Evolutionary conservation across 1,140 invertebrate species (phyloP).

Genomic region (Drosophila micromelanica): DNA sequence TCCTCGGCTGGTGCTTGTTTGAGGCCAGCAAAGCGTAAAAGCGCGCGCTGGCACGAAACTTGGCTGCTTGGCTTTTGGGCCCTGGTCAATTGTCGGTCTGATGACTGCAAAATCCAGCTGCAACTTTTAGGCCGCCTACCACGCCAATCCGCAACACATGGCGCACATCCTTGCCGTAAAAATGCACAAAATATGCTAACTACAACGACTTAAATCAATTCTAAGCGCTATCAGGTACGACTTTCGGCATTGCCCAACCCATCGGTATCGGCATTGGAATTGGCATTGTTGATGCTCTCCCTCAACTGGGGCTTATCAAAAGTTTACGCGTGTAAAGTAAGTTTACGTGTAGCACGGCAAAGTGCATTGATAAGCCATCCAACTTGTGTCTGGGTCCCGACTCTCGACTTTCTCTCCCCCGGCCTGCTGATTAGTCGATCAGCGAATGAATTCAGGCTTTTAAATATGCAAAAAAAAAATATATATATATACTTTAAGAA

Average conservation of each 20-base stretch:
- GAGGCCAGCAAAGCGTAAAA: slow-evolving; percentile 66
- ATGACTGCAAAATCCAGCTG: slow-evolving; percentile 49
- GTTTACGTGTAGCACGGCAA: slow-evolving; percentile 78
- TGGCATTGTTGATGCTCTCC: slow-evolving; percentile 5
- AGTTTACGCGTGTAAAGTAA: slow-evolving; percentile 77
- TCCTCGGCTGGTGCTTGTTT: background rate
- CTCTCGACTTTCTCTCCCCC: slow-evolving; percentile 45
- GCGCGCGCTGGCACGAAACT: slow-evolving; percentile 68
- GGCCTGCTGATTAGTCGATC: slow-evolving; percentile 71
- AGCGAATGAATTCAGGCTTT: slow-evolving; percentile 66
- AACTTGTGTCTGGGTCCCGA: slow-evolving; percentile 4
- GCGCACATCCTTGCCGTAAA: slow-evolving; percentile 49
- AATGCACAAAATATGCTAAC: slow-evolving; percentile 68
- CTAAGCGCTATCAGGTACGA: slow-evolving; percentile 45
- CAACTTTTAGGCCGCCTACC: slow-evolving; percentile 11
- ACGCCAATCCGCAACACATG: slow-evolving; percentile 23
- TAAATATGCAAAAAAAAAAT: slow-evolving; percentile 72
- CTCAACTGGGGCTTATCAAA: slow-evolving; percentile 47
- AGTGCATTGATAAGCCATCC: slow-evolving; percentile 73
- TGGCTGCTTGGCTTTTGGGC: slow-evolving; percentile 32
- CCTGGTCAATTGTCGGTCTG: slow-evolving; percentile 68
- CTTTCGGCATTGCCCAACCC: background rate
- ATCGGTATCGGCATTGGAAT: slow-evolving; percentile 5
- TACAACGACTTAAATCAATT: slow-evolving; percentile 78
- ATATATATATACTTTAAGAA: background rate